Conservation (phyloP, 2,113 vertebrate species). For the Leiothrix lutea region DNA sequence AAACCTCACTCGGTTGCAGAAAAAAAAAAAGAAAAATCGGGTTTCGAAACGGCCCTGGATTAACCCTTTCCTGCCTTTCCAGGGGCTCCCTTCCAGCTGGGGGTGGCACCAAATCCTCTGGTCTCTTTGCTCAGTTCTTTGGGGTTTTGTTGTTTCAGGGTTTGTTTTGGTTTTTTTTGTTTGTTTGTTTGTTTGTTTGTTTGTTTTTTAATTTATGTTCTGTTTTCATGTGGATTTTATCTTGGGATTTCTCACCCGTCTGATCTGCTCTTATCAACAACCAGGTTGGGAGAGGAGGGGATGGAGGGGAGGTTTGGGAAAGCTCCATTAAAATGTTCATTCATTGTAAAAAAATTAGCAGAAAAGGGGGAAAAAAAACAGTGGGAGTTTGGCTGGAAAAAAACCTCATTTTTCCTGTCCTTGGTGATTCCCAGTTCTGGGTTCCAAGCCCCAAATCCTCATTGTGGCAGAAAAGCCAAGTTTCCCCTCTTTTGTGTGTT, state of each 20-base stretch:
- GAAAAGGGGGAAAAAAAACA: rapidly evolving
- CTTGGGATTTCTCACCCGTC: neutral
- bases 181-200: neutral
- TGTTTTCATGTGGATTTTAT: neutral
- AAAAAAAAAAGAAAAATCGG: conserved; percentile 38
- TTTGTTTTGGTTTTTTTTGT: no score
- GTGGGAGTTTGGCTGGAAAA: neutral
- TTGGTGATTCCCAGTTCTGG: rapidly evolving
- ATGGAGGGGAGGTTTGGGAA: neutral
- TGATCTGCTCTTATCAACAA: neutral
- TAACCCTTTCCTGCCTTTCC: conserved; percentile 32
- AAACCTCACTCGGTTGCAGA: conserved; percentile 41
- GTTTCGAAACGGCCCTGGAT: conserved; percentile 39
- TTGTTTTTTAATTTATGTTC: neutral
- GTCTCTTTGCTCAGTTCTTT: neutral
- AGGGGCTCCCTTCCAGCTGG: neutral
- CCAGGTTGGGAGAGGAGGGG: neutral
- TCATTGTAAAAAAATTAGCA: neutral
- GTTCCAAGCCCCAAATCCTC: neutral
- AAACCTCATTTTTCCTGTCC: neutral
- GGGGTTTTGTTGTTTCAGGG: neutral
- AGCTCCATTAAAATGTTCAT: neutral
- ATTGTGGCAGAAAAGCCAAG: neutral
- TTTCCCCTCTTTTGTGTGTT: neutral
- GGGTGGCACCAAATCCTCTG: neutral